phyloP scores from a whole-genome alignment of 2,888 invertebrate species.

The Pardosa pseudoannulata region DNA sequence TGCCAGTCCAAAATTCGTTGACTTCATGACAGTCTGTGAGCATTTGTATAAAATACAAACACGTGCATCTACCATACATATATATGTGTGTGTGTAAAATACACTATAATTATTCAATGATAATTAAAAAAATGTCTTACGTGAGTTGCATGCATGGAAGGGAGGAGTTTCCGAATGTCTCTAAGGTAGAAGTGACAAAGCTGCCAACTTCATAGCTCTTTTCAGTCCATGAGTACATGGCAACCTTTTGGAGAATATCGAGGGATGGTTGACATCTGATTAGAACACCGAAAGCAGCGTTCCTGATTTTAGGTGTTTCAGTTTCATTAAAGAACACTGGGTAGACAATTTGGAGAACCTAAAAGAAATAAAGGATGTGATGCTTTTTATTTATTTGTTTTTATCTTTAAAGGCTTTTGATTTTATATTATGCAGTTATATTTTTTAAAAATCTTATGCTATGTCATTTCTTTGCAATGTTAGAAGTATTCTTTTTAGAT shows the following conservation, averaged over 20 bases:
- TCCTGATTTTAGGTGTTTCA: constrained; percentile 76
- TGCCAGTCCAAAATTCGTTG: no score
- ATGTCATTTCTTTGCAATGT: no score
- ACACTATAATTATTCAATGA: no score
- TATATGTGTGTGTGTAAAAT: no score
- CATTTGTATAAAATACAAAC: no score
- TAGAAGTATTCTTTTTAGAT: no score
- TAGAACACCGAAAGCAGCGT: constrained; percentile 76
- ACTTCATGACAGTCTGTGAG: no score
- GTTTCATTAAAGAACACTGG: constrained; percentile 76
- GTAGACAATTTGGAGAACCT: constrained; percentile 74
- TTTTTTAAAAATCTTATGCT: no score
- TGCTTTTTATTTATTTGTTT: no score
- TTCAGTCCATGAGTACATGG: constrained; percentile 76
- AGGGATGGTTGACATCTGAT: constrained; percentile 75
- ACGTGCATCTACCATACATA: no score
- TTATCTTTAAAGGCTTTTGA: no score
- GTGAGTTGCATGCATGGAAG: constrained; percentile 67
- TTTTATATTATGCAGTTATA: no score
- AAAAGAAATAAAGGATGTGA: neutral
- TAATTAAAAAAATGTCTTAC: constrained; percentile 36
- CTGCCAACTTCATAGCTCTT: constrained; percentile 76
- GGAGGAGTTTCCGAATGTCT: constrained; percentile 74
- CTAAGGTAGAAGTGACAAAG: constrained; percentile 76
- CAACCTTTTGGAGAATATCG: constrained; percentile 77